Evolutionary conservation across 1,140 invertebrate species (phyloP).

Genomic region (Orchestia grillus): DNA sequence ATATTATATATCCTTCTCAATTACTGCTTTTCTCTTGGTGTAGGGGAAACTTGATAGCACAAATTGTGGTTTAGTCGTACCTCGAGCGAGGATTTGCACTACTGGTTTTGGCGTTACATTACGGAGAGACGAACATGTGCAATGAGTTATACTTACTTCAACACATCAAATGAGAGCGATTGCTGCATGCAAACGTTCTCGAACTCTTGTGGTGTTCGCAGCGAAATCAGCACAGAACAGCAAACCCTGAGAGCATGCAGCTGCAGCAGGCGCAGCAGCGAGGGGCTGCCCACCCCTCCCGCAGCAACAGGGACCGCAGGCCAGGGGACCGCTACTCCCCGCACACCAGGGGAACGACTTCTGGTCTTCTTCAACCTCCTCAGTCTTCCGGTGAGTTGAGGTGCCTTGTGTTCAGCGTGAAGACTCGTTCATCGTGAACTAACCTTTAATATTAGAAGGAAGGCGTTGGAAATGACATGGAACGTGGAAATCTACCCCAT

Average conservation of each 20-base stretch:
- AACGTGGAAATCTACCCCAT: no score
- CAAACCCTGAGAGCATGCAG: conserved; percentile 34
- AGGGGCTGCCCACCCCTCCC: background rate
- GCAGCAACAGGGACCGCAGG: conserved; percentile 47
- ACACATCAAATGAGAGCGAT: background rate
- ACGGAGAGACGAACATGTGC: no score
- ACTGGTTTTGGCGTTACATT: no score
- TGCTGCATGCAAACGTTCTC: background rate
- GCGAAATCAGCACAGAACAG: conserved; percentile 5
- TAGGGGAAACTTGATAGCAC: no score
- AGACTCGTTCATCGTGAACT: no score
- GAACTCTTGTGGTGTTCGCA: background rate
- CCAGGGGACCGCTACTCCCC: background rate
- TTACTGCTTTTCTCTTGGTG: no score
- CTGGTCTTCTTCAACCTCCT: background rate
- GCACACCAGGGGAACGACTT: background rate
- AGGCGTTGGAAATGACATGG: no score
- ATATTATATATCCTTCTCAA: no score
- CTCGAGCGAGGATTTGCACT: no score
- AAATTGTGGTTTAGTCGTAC: no score
- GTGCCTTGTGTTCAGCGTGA: background rate
- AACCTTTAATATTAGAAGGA: no score
- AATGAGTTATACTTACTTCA: no score
- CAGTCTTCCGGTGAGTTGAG: conserved; percentile 56
- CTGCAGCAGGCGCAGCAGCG: conserved; percentile 19